Evolutionary conservation across 1,140 invertebrate species (phyloP), one percentile per base, ranked within the genome.

Genomic region (Aphaenogaster ashmeadi): DNA sequence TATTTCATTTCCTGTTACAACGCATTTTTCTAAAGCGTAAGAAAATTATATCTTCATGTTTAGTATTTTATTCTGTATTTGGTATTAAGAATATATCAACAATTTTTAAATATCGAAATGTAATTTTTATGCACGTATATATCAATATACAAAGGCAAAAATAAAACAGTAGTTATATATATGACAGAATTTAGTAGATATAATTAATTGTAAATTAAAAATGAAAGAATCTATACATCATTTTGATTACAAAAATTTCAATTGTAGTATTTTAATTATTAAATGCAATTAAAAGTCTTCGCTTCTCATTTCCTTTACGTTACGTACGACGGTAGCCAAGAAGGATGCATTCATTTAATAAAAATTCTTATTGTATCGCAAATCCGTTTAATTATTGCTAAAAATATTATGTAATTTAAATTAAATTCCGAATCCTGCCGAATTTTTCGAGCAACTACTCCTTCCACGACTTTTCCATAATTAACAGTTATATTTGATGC

Each of bases 171-270:
- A 33, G 7, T 9, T 52, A 72, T 7, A 47, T 58, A 27, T 60
- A 50, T 54, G 41, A 62, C 13, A 56, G 62, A 33, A 27, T 50
- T 89, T 18, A 18, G 58, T 80, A 71, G 1, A 75, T 67, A n/a
- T 13, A 64, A 56, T 38, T 13, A 38, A 60, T n/a, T 15, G 18
- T 13, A n/a, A 47, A 74, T 86, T 50, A 1, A 33, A 41, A 21
- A 4, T 50, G 0, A 4, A 18, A 38, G n/a, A 15, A 38, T 21
- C 0, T 36, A 27, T 21, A 33, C 6, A 11, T 66, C 50, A 66
- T 67, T 80, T 38, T 67, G 0, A 33, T 27, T 27, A 80, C 0
- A 27, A 41, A 27, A 36, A 54, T 27, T 50, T 80, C 13, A 41
- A 38, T 36, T 38, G 5, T 36, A 0, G 27, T 52, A 66, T 66